Evolutionary conservation across 2,113 vertebrate species (phyloP), one percentile per base, ranked within the genome.

Genomic region (Erythrocercus mccallii): DNA sequence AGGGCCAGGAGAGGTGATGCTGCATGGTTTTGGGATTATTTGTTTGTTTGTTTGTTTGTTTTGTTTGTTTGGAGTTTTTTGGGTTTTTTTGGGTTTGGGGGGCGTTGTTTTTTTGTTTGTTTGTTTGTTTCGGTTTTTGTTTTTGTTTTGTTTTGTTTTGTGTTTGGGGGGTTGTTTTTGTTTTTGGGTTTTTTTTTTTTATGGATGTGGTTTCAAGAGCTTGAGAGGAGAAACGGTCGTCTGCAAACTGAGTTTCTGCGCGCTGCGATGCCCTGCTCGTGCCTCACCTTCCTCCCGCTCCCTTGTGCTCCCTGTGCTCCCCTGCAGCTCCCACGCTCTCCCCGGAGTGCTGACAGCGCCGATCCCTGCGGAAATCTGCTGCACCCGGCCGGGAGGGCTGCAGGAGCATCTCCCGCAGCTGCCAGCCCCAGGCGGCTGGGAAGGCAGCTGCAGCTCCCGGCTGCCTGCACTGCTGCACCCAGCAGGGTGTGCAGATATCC

Each of bases 321-420:
- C 5, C n/a, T 45, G 74, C 1, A 1, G 45, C 44, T 64, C 3
- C 0, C 10, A 3, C 42, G 62, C 51, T 81, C 35, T 25, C 58
- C 30, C 51, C 38, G 37, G 77, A 57, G 79, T 61, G 84, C 81
- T 44, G 78, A 3, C 28, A 28, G 74, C 33, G 50, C 82, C 1
- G 44, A 12, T 56, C 37, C 56, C 51, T 38, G 38, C 14, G 14
- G 77, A 21, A 58, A 60, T 38, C 38, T 33, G 40, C 78, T 10
- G 42, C 62, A 8, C 15, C 53, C n/a, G 0, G 57, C 0, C 0
- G 10, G 40, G 12, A 76, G 33, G 5, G 40, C 37, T 7, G 5
- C 9, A 15, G 1, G 35, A 60, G 57, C 57, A 38, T 28, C 58
- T 28, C 58, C 58, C 9, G 5, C 35, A 13, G 53, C 53, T 56